These are phyloP conservation scores for Halcyon malimbica DNA, from an alignment of 2,113 vertebrate species.

Conservation along the genomic window DNA sequence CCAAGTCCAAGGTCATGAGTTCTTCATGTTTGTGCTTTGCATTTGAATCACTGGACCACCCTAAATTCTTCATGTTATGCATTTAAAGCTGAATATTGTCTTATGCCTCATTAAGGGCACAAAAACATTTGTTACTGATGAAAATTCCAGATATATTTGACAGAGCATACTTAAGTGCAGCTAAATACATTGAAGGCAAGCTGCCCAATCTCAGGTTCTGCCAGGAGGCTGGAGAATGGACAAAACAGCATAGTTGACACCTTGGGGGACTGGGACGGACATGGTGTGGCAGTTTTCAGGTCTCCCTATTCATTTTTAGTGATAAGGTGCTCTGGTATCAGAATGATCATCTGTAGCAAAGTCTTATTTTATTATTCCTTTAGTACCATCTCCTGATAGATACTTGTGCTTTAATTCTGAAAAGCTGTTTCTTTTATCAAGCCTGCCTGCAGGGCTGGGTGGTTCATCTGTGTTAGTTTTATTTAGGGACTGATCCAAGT, in stretches of 20 bases:
- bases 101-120: not conserved
- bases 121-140: not conserved
- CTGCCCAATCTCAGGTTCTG: not conserved
- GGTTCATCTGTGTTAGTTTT: not conserved
- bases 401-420: not conserved
- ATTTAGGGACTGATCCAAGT: not conserved
- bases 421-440: not conserved
- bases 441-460: not conserved
- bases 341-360: not conserved
- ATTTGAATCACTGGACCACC: not conserved
- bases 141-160: not conserved
- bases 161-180: not conserved
- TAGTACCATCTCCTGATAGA: not conserved
- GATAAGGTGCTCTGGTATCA: not conserved
- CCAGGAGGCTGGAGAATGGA: not conserved
- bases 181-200: not conserved
- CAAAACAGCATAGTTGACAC: not conserved
- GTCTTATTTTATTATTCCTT: not conserved
- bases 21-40: not conserved
- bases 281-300: not conserved
- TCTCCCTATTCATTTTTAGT: not conserved
- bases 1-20: not conserved
- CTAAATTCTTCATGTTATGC: not conserved
- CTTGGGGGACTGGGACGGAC: not conserved
- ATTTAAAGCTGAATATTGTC: not conserved